Base-by-base conservation (phyloP, 2,888 invertebrate genomes). In the Meiosimyza platycephala region DNA sequence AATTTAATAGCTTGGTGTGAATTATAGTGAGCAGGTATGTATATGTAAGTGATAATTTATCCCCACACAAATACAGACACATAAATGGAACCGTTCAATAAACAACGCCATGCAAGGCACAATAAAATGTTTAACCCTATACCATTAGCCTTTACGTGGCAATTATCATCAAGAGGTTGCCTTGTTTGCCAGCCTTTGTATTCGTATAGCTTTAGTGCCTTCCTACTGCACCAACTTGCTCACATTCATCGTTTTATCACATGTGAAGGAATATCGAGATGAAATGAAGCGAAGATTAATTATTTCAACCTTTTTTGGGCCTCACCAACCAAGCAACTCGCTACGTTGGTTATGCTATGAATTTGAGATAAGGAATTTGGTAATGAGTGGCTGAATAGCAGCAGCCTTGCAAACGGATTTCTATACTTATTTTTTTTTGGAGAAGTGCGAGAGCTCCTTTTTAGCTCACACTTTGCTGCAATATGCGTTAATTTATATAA, bases 241-340 rank as follows among this genome's bases (percentile, higher is more conserved):
- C 40, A 47, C 33, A 47, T 33, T 16, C 55, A 40, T 57, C 3
- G 22, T 3, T 3, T 57, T 33, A 22, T 28, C 18, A 40, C 48
- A 16, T 33, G 15, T 22, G 18, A 51, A 33, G 60, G 60, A 18
- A 54, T 62, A 63, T 62, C 28, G 68, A 55, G 68, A n/a, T 54
- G 68, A 68, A 75, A 64, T 73, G 73, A 71, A 71, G 71, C 57
- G 69, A 75, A 75, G 75, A 75, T 75, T 75, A 72, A 75, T 75
- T 71, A 66, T 55, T 55, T 60, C 63, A 72, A 71, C 67, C 73
- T 66, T 73, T 68, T 67, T 69, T 72, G 64, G 72, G 54, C 22
- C 22, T 63, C 60, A 68, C 18, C 68, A 47, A 15, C 57, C 51
- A 64, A 51, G 5, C 28, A 15, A 12, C 7, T 54, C n/a, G n/a